Conservation (phyloP, 2,113 vertebrate species). For the Cinclus mexicanus region DNA sequence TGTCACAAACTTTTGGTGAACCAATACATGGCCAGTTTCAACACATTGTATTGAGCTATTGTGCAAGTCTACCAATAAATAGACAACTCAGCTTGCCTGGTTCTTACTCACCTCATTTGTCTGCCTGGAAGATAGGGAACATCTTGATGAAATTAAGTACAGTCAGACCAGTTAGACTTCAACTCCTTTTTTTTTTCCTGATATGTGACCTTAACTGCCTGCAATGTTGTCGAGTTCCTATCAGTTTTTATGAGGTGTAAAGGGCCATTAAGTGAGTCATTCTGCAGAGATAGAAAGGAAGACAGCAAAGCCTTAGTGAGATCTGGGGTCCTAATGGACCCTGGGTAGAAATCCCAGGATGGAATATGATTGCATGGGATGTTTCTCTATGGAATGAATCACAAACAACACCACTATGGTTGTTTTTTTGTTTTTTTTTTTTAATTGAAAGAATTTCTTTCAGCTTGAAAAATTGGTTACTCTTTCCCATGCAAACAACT, state of each 20-base stretch:
- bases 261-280: background rate
- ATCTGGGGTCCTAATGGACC: background rate
- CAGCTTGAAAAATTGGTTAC: background rate
- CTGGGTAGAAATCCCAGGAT: background rate
- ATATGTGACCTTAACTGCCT: background rate
- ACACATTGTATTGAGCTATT: background rate
- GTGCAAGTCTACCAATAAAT: background rate
- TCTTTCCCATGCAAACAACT: background rate
- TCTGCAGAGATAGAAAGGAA: background rate
- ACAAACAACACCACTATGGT: background rate
- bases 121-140: background rate
- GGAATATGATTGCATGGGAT: background rate
- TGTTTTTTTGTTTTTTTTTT: no score
- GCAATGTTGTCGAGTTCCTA: background rate
- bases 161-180: background rate
- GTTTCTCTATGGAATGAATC: background rate
- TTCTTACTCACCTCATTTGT: background rate
- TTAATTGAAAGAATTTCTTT: background rate
- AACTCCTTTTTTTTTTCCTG: background rate
- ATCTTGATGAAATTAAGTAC: background rate
- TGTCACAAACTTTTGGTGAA: constrained; percentile 15
- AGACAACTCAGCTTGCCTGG: background rate
- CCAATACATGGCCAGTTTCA: background rate
- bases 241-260: background rate
- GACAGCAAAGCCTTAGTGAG: background rate